Evolutionary conservation across 2,888 invertebrate species (phyloP).

Genomic region (Phaonia tiefii): DNA sequence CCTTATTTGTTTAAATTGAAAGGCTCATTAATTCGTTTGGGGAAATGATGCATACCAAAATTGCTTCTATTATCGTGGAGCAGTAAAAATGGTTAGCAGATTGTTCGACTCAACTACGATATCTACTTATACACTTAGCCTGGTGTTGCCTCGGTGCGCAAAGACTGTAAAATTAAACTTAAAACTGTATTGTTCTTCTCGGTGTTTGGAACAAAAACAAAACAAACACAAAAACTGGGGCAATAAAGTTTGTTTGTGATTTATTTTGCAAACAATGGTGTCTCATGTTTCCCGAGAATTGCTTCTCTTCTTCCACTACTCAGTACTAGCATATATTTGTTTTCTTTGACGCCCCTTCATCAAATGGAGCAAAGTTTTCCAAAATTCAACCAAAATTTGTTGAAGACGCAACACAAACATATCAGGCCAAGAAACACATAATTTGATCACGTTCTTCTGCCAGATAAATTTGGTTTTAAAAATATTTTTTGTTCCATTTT

Average conservation of each 20-base stretch:
- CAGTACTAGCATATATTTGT: too few species aligned
- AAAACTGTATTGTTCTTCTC: background rate
- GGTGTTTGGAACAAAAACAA: background rate
- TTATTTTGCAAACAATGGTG: background rate
- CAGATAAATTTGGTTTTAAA: conserved; percentile 50
- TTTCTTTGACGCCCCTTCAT: too few species aligned
- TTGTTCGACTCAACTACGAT: background rate
- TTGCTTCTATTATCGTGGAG: too few species aligned
- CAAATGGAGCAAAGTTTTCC: too few species aligned
- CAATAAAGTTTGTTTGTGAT: too few species aligned
- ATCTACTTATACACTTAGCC: too few species aligned
- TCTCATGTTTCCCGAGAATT: background rate
- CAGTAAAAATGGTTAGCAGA: background rate
- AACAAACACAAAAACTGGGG: background rate
- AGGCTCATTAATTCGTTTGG: conserved; percentile 24
- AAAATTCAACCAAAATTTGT: too few species aligned
- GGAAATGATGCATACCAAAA: background rate
- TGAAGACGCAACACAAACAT: too few species aligned
- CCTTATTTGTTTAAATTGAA: conserved; percentile 1
- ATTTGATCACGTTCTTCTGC: conserved; percentile 59
- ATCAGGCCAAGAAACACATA: conserved; percentile 37
- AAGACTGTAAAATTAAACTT: conserved; percentile 28
- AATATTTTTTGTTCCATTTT: conserved; percentile 14
- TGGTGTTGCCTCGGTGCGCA: too few species aligned
- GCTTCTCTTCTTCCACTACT: background rate